Evolutionary conservation across 1,140 invertebrate species (phyloP), one percentile per base, ranked within the genome.

Genomic region (Sinonovacula constricta): DNA sequence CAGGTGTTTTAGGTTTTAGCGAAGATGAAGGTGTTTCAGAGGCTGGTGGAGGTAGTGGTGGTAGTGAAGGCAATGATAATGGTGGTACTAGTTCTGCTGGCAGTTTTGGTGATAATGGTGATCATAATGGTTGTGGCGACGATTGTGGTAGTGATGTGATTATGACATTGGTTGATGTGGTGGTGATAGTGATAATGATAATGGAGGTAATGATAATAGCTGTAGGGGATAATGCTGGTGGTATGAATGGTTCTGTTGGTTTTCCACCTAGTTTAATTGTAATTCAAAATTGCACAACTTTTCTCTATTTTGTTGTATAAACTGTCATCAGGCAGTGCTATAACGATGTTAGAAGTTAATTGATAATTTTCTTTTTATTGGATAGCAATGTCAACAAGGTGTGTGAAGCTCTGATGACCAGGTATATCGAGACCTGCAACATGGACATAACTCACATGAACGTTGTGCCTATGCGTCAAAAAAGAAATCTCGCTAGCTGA

Each of bases 181-280:
- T 49, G n/a, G 45, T 49, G n/a, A n/a, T 49, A 49, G 45, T n/a
- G n/a, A 49, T 49, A 49, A n/a, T 49, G n/a, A n/a, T 49, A 49
- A n/a, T 49, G n/a, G 45, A 14, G n/a, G 45, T 49, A 49, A n/a
- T 49, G n/a, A n/a, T 49, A 49, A n/a, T 49, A 49, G 45, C n/a
- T 14, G 45, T 49, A 49, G 45, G 12, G n/a, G 45, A n/a, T 49
- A 49, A n/a, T 49, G n/a, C 12, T 49, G n/a, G 45, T 49, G n/a
- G 45, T 49, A 49, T 12, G 12, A 49, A n/a, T 49, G n/a, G 45
- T 49, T 14, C 12, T n/a, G n/a, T 12, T 49, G n/a, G 45, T 49
- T 14, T 12, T 49, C 12, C 12, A 14, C 12, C 12, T 49, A 49
- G 45, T 49, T 14, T 12, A 14, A 49, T 12, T 49, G n/a, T 12